Conservation (phyloP, 2,888 invertebrate genomes). For the Acronicta leporina region DNA sequence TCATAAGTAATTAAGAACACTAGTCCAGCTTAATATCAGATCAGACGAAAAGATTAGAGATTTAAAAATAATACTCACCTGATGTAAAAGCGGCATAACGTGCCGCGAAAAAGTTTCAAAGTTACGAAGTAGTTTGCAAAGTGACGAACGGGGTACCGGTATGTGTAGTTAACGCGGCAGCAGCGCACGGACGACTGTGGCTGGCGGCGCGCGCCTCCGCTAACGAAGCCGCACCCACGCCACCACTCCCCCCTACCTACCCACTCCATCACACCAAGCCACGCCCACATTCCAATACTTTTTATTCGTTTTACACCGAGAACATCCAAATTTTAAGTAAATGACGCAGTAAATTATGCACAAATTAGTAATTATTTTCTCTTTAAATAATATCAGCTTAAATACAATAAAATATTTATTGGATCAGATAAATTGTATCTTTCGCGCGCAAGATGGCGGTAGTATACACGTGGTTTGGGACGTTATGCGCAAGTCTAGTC, state of each 20-base stretch:
- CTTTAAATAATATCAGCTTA: neutral
- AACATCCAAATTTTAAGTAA: neutral
- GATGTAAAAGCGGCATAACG: conserved; percentile 82
- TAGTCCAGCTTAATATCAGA: too few species aligned
- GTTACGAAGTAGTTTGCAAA: conserved; percentile 60
- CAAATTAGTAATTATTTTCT: neutral
- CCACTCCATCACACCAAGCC: conserved; percentile 43
- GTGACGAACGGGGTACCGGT: conserved; percentile 64
- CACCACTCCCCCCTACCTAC: conserved; percentile 62
- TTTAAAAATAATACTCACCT: conserved; percentile 66
- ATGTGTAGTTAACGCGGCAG: conserved; percentile 67
- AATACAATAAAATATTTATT: conserved; percentile 1
- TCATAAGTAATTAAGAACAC: too few species aligned
- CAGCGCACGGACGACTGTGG: conserved; percentile 76
- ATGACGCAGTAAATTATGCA: neutral
- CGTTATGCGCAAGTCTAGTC: conserved; percentile 62
- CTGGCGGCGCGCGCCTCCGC: conserved; percentile 62
- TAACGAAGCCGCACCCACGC: conserved; percentile 72
- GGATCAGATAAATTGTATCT: conserved; percentile 6
- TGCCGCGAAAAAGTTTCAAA: conserved; percentile 72
- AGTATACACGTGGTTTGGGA: conserved; percentile 50
- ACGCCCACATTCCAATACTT: conserved; percentile 58
- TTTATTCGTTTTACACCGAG: conserved; percentile 6
- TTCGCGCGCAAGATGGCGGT: conserved; percentile 46
- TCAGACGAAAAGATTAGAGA: too few species aligned